These are phyloP conservation scores for Helleia helle DNA, from an alignment of 2,888 invertebrate genomes.

Conservation along the genomic window DNA sequence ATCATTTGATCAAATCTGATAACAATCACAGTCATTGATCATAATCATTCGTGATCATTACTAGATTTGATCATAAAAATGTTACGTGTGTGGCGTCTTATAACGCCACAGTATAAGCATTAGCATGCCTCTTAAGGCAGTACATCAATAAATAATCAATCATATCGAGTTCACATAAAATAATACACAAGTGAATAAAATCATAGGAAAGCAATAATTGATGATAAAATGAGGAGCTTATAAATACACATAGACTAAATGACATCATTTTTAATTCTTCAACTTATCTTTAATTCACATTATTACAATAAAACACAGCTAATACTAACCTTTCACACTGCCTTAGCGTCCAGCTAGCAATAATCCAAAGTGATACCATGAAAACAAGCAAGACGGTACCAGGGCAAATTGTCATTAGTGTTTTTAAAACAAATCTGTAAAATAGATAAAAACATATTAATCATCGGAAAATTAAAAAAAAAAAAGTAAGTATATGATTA, in stretches of 20 bases:
- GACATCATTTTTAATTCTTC: conserved; percentile 13
- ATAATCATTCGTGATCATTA: background rate
- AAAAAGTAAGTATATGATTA: conserved; percentile 1
- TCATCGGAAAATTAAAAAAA: background rate
- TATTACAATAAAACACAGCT: background rate
- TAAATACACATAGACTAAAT: conserved; percentile 25
- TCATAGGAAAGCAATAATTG: conserved; percentile 43
- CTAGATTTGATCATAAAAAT: background rate
- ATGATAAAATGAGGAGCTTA: conserved; percentile 27
- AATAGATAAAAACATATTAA: conserved; percentile 11
- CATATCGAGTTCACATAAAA: conserved; percentile 30
- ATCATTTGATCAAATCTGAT: background rate
- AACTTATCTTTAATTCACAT: conserved; percentile 7
- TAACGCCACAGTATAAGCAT: conserved; percentile 66
- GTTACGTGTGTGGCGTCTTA: conserved; percentile 18
- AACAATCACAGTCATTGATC: background rate
- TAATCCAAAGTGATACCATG: conserved; percentile 99
- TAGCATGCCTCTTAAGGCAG: conserved; percentile 61
- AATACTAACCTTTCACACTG: conserved; percentile 98
- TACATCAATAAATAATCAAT: conserved; percentile 47
- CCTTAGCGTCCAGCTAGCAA: conserved; percentile 98
- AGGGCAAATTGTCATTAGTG: conserved; percentile 99
- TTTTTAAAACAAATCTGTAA: conserved; percentile 91
- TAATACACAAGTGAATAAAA: conserved; percentile 34
- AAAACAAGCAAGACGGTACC: conserved; percentile 97